Evolutionary conservation across 2,888 invertebrate species (phyloP).

Genomic region (Drosophila peninsularis): DNA sequence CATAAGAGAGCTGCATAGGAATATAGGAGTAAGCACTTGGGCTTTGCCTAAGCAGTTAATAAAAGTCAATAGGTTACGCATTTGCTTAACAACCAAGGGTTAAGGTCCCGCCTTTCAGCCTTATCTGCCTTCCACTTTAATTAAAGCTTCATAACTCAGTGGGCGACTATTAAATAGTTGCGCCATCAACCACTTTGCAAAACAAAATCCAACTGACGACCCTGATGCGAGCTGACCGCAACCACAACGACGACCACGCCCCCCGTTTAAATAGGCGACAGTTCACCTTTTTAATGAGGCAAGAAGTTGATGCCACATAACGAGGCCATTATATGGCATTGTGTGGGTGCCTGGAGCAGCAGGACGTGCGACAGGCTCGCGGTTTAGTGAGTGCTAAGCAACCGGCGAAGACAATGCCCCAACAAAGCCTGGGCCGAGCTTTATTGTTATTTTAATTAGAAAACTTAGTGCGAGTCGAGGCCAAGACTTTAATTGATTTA

Average conservation of each 20-base stretch:
- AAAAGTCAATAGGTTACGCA: background rate
- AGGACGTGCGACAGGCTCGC: slow-evolving; percentile 16
- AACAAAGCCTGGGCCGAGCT: slow-evolving; percentile 40
- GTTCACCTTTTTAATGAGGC: slow-evolving; percentile 78
- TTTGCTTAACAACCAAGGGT: background rate
- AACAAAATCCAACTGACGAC: slow-evolving; percentile 29
- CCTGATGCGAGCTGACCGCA: slow-evolving; percentile 26
- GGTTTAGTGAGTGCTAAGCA: slow-evolving; percentile 49
- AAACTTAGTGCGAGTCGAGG: slow-evolving; percentile 65
- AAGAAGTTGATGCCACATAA: slow-evolving; percentile 75
- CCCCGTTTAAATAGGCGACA: slow-evolving; percentile 20
- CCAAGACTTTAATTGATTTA: slow-evolving; percentile 49
- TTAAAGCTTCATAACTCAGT: slow-evolving; percentile 40
- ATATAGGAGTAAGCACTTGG: background rate
- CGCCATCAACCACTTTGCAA: slow-evolving; percentile 39
- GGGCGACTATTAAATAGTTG: slow-evolving; percentile 41
- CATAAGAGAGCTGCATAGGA: background rate
- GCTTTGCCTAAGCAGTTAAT: background rate
- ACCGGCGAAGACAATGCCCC: slow-evolving; percentile 50
- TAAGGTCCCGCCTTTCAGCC: background rate
- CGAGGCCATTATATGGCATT: slow-evolving; percentile 71
- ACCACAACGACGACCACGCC: slow-evolving; percentile 47
- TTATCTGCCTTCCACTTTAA: slow-evolving; percentile 17
- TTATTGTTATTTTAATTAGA: slow-evolving; percentile 79
- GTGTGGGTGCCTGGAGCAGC: slow-evolving; percentile 33